These are phyloP conservation scores for Calephelis perditalis DNA, from an alignment of 2,888 invertebrate genomes.

Conservation along the genomic window DNA sequence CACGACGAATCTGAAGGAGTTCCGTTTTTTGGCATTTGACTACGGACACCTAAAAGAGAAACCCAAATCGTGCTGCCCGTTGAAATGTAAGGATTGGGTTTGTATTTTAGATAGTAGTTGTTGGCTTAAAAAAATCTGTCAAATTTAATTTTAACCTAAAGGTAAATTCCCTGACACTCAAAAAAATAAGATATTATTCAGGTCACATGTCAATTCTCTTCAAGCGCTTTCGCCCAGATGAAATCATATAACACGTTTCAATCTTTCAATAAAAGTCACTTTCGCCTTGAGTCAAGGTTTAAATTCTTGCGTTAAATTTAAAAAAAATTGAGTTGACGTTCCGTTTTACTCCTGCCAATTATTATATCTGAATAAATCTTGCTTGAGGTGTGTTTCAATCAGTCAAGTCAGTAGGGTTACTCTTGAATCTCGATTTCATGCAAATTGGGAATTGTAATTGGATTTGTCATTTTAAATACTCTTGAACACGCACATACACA, in stretches of 20 bases:
- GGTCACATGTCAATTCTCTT: conserved; percentile 7
- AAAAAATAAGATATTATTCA: conserved; percentile 11
- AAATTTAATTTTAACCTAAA: background rate
- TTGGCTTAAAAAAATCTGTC: too few species aligned
- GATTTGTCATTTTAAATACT: too few species aligned
- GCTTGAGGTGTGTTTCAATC: background rate
- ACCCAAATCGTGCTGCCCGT: too few species aligned
- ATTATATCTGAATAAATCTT: conserved; percentile 9
- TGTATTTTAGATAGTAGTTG: too few species aligned
- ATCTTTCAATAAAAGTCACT: conserved; percentile 8
- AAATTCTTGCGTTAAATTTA: background rate
- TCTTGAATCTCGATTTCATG: too few species aligned
- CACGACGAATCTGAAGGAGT: too few species aligned
- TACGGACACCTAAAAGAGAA: too few species aligned
- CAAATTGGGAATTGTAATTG: too few species aligned
- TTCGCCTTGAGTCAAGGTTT: background rate
- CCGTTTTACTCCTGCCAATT: conserved; percentile 1
- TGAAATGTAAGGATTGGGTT: too few species aligned
- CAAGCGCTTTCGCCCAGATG: conserved; percentile 11
- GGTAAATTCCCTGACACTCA: conserved; percentile 2
- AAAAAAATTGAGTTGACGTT: conserved; percentile 9
- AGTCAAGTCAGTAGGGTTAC: too few species aligned
- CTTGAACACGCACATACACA: too few species aligned
- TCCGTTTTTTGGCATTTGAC: too few species aligned
- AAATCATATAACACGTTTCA: conserved; percentile 3